phyloP scores from a whole-genome alignment of 1,140 invertebrate genomes.

The Vollenhovia emeryi region DNA sequence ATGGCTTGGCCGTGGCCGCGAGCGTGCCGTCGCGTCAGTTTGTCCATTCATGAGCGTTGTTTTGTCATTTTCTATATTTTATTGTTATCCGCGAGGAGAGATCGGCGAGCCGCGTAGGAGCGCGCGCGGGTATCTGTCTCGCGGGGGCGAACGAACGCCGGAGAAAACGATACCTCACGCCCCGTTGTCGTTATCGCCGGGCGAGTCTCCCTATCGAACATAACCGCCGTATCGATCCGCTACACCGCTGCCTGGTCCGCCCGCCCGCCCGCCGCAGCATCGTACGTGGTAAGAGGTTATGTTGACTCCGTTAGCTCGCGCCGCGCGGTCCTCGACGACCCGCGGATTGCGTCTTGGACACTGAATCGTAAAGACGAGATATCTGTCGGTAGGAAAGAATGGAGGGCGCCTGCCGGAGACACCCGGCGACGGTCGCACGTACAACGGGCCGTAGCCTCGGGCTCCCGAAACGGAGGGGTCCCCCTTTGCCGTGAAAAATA shows the following conservation, averaged over 20 bases:
- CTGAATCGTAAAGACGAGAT: neutral
- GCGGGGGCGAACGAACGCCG: neutral
- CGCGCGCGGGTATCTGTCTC: neutral
- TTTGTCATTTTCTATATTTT: slow-evolving; percentile 16
- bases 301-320: neutral
- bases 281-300: slow-evolving; percentile 46
- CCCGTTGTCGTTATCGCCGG: neutral
- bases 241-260: neutral
- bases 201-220: neutral
- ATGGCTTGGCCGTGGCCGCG: too few relatives aligned
- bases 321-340: neutral
- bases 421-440: neutral
- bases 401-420: neutral
- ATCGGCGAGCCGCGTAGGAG: neutral
- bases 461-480: neutral
- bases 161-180: neutral
- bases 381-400: neutral
- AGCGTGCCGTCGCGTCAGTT: too few relatives aligned
- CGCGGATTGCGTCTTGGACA: neutral
- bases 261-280: neutral
- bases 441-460: neutral
- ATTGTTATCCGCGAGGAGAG: neutral
- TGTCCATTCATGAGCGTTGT: neutral
- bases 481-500: slow-evolving; percentile 5
- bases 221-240: slow-evolving; percentile 36